These are phyloP conservation scores for Phymastichus coffea DNA, from an alignment of 1,140 invertebrate genomes.

Conservation along the genomic window DNA sequence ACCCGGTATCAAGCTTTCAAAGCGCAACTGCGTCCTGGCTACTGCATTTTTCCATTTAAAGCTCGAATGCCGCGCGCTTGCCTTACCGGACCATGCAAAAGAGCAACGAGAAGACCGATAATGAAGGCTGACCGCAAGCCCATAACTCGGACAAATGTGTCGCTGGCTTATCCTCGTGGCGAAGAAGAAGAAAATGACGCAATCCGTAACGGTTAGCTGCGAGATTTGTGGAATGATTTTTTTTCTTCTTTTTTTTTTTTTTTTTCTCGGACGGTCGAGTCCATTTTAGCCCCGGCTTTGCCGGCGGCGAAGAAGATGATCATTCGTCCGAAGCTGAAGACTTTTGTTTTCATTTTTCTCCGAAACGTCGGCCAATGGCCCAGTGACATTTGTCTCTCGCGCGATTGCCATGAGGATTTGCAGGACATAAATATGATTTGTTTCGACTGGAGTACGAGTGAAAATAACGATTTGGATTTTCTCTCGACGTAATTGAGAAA, in stretches of 20 bases:
- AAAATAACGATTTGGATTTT: no score
- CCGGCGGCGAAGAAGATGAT: background rate
- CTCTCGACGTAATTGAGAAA: no score
- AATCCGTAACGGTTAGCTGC: slow-evolving; percentile 52
- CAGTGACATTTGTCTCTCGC: slow-evolving; percentile 6
- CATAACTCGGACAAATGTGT: no score
- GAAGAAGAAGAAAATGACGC: slow-evolving; percentile 45
- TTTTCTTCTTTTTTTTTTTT: no score
- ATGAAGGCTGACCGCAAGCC: no score
- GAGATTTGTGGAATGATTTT: slow-evolving; percentile 13
- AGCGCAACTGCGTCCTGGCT: background rate
- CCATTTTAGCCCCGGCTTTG: no score
- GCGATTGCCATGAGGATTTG: background rate
- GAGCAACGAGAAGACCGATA: no score
- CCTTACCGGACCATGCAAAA: no score
- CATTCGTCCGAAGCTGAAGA: slow-evolving; percentile 15
- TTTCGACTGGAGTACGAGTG: no score
- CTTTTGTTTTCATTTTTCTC: background rate
- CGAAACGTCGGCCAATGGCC: no score
- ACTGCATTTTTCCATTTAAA: slow-evolving; percentile 4
- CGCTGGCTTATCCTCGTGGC: no score
- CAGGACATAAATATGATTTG: background rate
- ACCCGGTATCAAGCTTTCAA: slow-evolving; percentile 14
- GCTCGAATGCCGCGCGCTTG: background rate
- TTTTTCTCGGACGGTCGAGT: no score